A percentile compares a stretch with the other conserved stretches of the same genome.
Evolutionary conservation across 2,113 vertebrate genomes (phyloP).

Genomic region (Colossoma macropomum): DNA sequence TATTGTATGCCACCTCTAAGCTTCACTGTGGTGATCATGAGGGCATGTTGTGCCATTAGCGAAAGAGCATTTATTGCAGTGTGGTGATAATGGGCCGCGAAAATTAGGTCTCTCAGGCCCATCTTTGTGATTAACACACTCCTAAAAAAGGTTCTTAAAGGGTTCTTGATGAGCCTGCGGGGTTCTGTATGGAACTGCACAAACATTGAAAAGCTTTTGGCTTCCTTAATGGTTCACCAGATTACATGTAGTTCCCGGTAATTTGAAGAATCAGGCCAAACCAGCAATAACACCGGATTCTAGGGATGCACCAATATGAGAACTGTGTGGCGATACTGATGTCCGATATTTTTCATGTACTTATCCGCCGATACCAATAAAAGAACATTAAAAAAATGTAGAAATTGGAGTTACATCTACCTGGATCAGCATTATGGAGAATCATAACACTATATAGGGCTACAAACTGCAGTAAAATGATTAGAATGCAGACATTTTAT

Average conservation of each 20-base stretch:
- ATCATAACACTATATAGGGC: too few relatives aligned
- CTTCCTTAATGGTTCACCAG: slow-evolving; percentile 9
- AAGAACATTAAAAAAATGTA: too few relatives aligned
- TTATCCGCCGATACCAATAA: too few relatives aligned
- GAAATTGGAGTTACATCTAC: too few relatives aligned
- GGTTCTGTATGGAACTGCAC: not conserved
- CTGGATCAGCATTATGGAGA: too few relatives aligned
- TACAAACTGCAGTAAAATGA: too few relatives aligned
- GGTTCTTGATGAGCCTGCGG: slow-evolving; percentile 22
- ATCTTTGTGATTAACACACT: slow-evolving; percentile 30
- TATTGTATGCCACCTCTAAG: not conserved
- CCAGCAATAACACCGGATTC: not conserved
- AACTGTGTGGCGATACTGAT: too few relatives aligned
- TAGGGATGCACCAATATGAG: not conserved
- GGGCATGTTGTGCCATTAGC: slow-evolving; percentile 37
- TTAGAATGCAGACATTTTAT: too few relatives aligned
- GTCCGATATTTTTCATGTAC: too few relatives aligned
- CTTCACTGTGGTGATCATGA: slow-evolving; percentile 14
- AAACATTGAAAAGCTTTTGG: not conserved
- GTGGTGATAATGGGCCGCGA: slow-evolving; percentile 34
- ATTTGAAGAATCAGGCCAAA: not conserved
- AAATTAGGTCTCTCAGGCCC: slow-evolving; percentile 40
- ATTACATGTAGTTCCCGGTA: not conserved
- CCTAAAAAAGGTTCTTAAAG: slow-evolving; percentile 27
- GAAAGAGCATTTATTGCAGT: slow-evolving; percentile 40